Evolutionary conservation across 1,140 invertebrate species (phyloP), one percentile per base, ranked within the genome.

Genomic region (Micrasema minimum): DNA sequence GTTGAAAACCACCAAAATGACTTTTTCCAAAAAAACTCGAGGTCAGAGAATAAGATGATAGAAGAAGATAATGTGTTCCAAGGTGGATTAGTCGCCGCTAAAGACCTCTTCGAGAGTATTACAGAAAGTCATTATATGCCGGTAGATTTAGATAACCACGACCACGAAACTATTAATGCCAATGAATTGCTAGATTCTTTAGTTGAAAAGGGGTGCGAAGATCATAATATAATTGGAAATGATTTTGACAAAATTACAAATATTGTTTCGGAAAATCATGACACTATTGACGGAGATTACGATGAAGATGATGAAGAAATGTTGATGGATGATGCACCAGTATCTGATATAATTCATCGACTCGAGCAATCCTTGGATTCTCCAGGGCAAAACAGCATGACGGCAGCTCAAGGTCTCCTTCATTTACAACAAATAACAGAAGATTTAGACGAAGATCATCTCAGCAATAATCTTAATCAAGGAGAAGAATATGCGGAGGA

Each of bases 271-370:
- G 78, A 83, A 46, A 70, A 66, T 55, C 77, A 81, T 53, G 78
- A 78, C 10, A 64, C 72, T 26, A 67, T 73, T 11, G 76, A 80
- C 0, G 78, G 77, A 41, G 86, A 87, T 77, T 87, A 89, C 69
- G 82, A 80, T 31, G 86, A 87, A 53, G 87, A 88, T 18, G 87
- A 89, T 72, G 86, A 88, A 69, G 85, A 87, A 72, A 86, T 87
- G 77, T 72, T 88, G 43, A 73, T 85, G 57, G 78, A 78, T 43
- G 75, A 75, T 53, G 83, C 82, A 45, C 85, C 86, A 0, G 87
- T 88, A 50, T 82, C 85, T 12, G 87, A 88, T 72, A 87, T 88
- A 46, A 85, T 88, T 16, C 83, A 85, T 48, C 74, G 86, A 43
- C 77, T 88, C 41, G 86, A 86, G 71, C 85, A 86, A 69, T 87